Conservation (phyloP, 2,888 invertebrate genomes). For the Listrodromus nycthemerus region DNA sequence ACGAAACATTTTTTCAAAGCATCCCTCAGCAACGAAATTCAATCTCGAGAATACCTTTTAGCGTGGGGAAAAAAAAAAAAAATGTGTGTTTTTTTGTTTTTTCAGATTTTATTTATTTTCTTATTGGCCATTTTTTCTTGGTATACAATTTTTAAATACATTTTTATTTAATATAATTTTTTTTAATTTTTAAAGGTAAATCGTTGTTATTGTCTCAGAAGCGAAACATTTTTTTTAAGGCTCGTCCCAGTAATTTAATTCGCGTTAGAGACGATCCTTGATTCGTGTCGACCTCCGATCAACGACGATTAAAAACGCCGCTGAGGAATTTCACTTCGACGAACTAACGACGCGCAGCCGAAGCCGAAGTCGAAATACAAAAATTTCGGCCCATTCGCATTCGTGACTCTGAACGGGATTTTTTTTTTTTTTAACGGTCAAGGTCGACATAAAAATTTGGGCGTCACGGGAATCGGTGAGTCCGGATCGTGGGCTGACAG, state of each 20-base stretch:
- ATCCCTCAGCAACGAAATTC: conserved; percentile 30
- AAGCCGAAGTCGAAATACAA: neutral
- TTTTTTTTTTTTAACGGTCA: conserved; percentile 2
- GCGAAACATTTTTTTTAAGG: neutral
- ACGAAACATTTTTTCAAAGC: neutral
- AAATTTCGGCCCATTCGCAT: neutral
- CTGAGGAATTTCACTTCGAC: conserved; percentile 9
- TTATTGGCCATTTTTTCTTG: no score
- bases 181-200: neutral
- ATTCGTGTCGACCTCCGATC: conserved; percentile 16
- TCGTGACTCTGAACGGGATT: neutral
- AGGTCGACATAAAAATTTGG: conserved; percentile 24
- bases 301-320: conserved; percentile 60
- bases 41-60: no score
- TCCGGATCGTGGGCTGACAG: conserved; percentile 76
- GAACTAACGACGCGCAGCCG: neutral
- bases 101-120: no score
- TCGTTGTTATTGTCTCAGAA: neutral
- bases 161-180: no score
- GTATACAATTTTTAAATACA: no score
- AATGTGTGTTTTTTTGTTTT: no score
- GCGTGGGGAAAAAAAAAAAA: no score
- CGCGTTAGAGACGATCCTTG: neutral
- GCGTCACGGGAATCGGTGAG: conserved; percentile 48
- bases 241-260: conserved; percentile 23